Evolutionary conservation across 2,888 invertebrate genomes (phyloP).

Genomic region (Microdon myrmicae): DNA sequence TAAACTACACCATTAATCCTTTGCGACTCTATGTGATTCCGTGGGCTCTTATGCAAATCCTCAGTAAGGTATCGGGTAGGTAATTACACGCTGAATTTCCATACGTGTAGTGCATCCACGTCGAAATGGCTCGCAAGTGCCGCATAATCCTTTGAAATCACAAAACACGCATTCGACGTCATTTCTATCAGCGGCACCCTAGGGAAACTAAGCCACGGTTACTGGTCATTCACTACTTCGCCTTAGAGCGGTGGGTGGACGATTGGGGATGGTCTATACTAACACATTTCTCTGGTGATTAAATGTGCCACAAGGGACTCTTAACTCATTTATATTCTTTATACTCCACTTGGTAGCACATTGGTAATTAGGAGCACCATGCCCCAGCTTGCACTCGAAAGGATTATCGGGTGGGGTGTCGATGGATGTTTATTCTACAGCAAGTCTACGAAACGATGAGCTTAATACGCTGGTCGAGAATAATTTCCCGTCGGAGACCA

Average conservation of each 20-base stretch:
- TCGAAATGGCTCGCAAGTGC: conserved; percentile 39
- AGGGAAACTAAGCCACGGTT: neutral
- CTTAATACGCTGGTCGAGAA: no score
- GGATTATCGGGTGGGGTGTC: conserved; percentile 11
- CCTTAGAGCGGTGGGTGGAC: no score
- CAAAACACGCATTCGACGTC: conserved; percentile 30
- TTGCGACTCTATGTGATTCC: conserved; percentile 15
- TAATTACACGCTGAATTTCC: conserved; percentile 15
- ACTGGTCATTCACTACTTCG: no score
- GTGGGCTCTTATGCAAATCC: conserved; percentile 17
- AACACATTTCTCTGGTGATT: neutral
- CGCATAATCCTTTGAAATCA: conserved; percentile 50
- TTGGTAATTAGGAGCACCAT: conserved; percentile 34
- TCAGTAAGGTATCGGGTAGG: conserved; percentile 14
- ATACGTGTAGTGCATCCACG: conserved; percentile 3
- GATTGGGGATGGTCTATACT: no score
- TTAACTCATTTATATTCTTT: conserved; percentile 8
- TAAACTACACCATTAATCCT: conserved; percentile 17
- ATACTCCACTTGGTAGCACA: conserved; percentile 22
- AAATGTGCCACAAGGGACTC: conserved; percentile 1
- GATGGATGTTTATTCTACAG: conserved; percentile 19
- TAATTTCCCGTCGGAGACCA: no score
- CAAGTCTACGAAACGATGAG: no score
- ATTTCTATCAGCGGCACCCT: neutral
- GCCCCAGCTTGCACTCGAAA: conserved; percentile 9